Evolutionary conservation across 2,113 vertebrate species (phyloP).

Genomic region (Ictidomys tridecemlineatus): DNA sequence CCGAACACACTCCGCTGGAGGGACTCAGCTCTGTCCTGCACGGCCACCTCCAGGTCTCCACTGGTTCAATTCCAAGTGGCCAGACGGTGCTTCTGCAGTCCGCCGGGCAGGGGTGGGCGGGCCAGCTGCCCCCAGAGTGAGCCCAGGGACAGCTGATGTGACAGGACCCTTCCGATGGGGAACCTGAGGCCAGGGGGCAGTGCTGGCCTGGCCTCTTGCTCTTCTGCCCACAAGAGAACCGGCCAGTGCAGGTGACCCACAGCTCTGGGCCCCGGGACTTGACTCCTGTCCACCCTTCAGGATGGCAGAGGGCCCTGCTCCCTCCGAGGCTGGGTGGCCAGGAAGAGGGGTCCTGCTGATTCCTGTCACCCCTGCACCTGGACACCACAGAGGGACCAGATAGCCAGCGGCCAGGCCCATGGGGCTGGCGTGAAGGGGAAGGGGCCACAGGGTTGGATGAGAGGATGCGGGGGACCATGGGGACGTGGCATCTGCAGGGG

Average conservation of each 20-base stretch:
- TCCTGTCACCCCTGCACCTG: neutral
- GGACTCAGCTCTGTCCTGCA: fast-evolving
- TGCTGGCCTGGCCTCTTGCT: neutral
- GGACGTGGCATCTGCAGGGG: neutral
- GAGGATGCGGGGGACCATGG: neutral
- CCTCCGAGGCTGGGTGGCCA: neutral
- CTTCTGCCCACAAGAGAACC: too few relatives aligned
- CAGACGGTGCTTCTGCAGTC: neutral
- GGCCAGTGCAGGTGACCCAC: fast-evolving
- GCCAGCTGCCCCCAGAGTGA: too few relatives aligned
- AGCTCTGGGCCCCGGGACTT: neutral
- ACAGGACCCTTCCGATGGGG: neutral
- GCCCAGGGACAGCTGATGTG: neutral
- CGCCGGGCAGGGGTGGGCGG: neutral
- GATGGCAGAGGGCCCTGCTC: too few relatives aligned
- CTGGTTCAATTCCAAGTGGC: neutral
- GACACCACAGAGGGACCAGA: neutral
- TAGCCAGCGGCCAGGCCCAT: fast-evolving
- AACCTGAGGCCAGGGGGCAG: neutral
- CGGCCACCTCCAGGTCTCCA: fast-evolving
- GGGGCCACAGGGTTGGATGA: neutral
- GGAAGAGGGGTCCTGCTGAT: neutral
- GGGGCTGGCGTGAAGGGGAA: too few relatives aligned
- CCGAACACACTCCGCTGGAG: fast-evolving
- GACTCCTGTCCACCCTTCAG: neutral